Conservation (phyloP, 2,888 invertebrate genomes). For the Heteropelma amictum region DNA sequence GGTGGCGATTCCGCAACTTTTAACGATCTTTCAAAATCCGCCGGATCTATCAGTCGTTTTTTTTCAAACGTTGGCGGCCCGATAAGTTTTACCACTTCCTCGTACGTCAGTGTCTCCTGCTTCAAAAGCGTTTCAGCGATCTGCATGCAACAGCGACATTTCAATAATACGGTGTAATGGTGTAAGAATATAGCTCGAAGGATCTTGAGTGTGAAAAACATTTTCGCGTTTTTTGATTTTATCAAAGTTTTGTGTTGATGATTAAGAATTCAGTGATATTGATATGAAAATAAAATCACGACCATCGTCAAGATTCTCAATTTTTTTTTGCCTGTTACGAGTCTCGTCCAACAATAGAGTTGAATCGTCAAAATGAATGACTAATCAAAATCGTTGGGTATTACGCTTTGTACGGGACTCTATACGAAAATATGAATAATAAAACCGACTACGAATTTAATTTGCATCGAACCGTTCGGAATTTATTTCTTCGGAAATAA, state of each 20-base stretch:
- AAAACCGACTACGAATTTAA: too few species aligned
- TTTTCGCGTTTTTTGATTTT: not conserved
- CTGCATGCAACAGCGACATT: slow-evolving; percentile 79
- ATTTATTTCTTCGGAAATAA: too few species aligned
- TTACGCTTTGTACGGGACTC: too few species aligned
- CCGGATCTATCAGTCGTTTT: slow-evolving; percentile 86
- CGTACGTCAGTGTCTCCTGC: slow-evolving; percentile 94
- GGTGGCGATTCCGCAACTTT: slow-evolving; percentile 51
- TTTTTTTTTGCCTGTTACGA: too few species aligned
- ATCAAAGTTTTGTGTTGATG: not conserved
- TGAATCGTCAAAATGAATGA: too few species aligned
- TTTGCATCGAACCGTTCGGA: too few species aligned
- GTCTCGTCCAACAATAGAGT: too few species aligned
- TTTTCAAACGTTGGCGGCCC: slow-evolving; percentile 91
- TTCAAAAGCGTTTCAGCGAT: slow-evolving; percentile 91
- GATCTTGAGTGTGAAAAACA: not conserved
- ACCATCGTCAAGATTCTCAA: not conserved
- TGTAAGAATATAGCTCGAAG: too few species aligned
- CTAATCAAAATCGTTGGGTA: too few species aligned
- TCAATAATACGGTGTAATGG: too few species aligned
- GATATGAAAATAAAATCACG: not conserved
- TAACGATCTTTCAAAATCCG: slow-evolving; percentile 84
- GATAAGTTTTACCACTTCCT: slow-evolving; percentile 91
- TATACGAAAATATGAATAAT: too few species aligned
- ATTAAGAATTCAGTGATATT: too few species aligned